Base-by-base conservation (phyloP, 2,888 invertebrate species). In the Ectropis crepuscularia region DNA sequence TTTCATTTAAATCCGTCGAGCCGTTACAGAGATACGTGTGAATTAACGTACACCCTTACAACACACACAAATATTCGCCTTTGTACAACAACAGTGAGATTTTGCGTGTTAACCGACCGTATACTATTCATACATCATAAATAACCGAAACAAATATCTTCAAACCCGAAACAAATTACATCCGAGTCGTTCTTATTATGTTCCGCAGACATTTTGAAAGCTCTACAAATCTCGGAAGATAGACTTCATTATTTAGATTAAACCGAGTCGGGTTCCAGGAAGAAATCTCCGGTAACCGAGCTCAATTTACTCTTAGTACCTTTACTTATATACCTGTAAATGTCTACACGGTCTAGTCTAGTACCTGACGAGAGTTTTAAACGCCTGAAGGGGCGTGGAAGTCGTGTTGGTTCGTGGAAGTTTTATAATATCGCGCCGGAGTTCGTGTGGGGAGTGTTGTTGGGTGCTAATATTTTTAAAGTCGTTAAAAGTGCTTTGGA, bases 391-490 rank as follows among this genome's bases (percentile, higher is more conserved):
- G 16, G 28, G n/a, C 49, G 45, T 49, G 49, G 48, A 60, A 47
- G 47, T 10, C 36, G 10, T 50, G 11, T 46, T 55, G 51, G 53
- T 55, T 57, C 53, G 46, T 45, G 48, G 10, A 69, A 69, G 65
- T 64, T 69, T 63, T 57, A 57, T 59, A 65, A 66, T 71, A 71
- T 61, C 45, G 62, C 37, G 43, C 38, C 45, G 37, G 64, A 67
- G 62, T 64, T 67, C 7, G 43, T 50, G 11, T 9, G 54, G 9
- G 59, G 53, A 48, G 47, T 61, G 53, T 57, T 45, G 57, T 54
- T n/a, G 51, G 57, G 41, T 58, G 45, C 57, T 51, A 67, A 68
- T 67, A 67, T 11, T 49, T 63, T 62, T 28, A 53, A 53, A 55
- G 10, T n/a, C 6, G 16, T 8, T 55, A 38, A 46, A 46, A 46